Percentiles rank a stretch among this genome's conserved stretches.
Evolutionary conservation across 2,888 invertebrate genomes (phyloP).

Genomic region (Hoplodrina ambigua): DNA sequence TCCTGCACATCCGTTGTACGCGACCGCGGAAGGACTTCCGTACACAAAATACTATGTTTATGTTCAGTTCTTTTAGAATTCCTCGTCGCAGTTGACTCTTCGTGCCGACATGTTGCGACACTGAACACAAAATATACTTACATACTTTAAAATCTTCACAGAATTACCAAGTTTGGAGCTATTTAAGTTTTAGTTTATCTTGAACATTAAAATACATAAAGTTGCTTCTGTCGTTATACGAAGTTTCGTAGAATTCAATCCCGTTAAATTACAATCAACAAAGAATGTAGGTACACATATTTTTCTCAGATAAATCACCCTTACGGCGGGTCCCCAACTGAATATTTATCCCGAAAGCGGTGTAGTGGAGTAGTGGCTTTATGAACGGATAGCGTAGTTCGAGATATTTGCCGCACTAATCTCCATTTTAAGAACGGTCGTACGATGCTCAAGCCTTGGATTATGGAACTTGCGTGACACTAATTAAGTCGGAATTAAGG

Average conservation of each 20-base stretch:
- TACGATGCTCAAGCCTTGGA: constrained; percentile 88
- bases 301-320: constrained; percentile 60
- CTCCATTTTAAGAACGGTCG: constrained; percentile 90
- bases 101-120: constrained; percentile 86
- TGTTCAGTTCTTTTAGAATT: constrained; percentile 88
- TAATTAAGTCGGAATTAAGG: constrained; percentile 90
- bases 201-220: constrained; percentile 27
- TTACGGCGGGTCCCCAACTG: constrained; percentile 42
- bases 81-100: constrained; percentile 86
- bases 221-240: constrained; percentile 1
- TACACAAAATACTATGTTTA: constrained; percentile 89
- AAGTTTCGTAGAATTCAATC: constrained; percentile 19
- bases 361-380: constrained; percentile 77
- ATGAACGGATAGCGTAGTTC: constrained; percentile 86
- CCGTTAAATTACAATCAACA: constrained; percentile 32
- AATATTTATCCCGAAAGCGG: constrained; percentile 60
- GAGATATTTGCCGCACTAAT: constrained; percentile 89
- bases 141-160: constrained; percentile 76
- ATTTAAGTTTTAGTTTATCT: constrained; percentile 40
- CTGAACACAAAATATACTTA: constrained; percentile 80
- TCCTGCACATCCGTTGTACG: constrained; percentile 89
- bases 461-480: constrained; percentile 90
- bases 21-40: constrained; percentile 88
- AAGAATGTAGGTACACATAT: constrained; percentile 28
- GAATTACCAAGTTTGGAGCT: constrained; percentile 52